Percentiles rank a stretch among this genome's conserved stretches.
phyloP scores from a whole-genome alignment of 2,888 invertebrate genomes.

The Adineta ricciae region DNA sequence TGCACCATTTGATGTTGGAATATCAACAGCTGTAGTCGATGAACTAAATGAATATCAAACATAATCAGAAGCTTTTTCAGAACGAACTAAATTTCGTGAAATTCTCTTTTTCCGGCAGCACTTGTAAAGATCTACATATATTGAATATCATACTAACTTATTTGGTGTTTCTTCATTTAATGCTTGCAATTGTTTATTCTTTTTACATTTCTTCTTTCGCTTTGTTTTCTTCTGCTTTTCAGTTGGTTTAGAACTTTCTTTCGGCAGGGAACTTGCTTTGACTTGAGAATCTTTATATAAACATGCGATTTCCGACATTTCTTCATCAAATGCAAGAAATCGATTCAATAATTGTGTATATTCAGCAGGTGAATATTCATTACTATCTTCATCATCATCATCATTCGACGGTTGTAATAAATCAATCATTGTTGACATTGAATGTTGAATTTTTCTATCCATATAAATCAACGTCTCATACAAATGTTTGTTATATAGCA shows the following conservation, averaged over 20 bases:
- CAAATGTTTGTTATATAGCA: conserved; percentile 14
- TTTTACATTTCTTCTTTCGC: neutral
- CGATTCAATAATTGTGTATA: conserved; percentile 18
- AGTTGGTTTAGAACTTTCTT: neutral
- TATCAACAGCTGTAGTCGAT: neutral
- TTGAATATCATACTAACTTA: neutral
- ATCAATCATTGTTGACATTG: conserved; percentile 21
- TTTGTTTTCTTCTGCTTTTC: neutral
- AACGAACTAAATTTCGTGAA: no score
- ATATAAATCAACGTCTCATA: conserved; percentile 15
- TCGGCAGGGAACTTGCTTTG: neutral
- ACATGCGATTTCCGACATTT: conserved; percentile 14
- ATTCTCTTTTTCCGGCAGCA: no score
- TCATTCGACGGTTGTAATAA: neutral
- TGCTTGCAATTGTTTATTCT: neutral
- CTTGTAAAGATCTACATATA: no score
- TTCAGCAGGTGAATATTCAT: conserved; percentile 4
- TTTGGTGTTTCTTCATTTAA: neutral
- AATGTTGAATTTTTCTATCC: conserved; percentile 19
- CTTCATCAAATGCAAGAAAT: conserved; percentile 17
- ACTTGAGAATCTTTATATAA: conserved; percentile 3
- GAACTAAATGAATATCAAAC: neutral
- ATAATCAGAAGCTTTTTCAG: no score
- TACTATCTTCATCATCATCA: neutral
- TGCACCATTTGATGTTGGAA: neutral